These are phyloP conservation scores for Proctacanthus coquilletti DNA, from an alignment of 1,140 invertebrate genomes.

Conservation along the genomic window DNA sequence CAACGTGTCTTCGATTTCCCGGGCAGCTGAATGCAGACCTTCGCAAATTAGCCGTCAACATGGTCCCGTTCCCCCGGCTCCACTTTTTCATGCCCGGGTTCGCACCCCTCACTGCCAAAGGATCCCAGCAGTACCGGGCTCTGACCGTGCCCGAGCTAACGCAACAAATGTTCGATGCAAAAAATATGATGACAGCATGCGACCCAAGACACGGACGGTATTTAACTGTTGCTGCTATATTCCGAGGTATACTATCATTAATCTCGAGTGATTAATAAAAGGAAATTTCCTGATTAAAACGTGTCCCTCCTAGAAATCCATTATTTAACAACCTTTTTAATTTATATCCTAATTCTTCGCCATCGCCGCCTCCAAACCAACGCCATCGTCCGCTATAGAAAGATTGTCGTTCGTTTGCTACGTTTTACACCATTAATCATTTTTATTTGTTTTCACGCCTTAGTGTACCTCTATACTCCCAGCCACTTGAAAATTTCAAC, in stretches of 20 bases:
- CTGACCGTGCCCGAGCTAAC: constrained; percentile 79
- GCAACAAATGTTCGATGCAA: constrained; percentile 80
- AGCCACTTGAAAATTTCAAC: too few species aligned
- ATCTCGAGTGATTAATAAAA: constrained; percentile 8
- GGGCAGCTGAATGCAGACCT: constrained; percentile 81
- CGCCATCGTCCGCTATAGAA: too few species aligned
- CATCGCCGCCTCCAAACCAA: too few species aligned
- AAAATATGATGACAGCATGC: constrained; percentile 96
- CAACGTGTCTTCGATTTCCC: constrained; percentile 68
- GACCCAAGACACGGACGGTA: constrained; percentile 86
- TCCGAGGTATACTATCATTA: constrained; percentile 49
- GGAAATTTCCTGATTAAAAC: constrained; percentile 2
- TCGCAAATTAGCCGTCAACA: constrained; percentile 90
- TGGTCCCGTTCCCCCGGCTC: constrained; percentile 92
- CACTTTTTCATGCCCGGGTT: constrained; percentile 97
- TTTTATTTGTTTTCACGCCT: too few species aligned
- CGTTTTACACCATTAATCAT: too few species aligned
- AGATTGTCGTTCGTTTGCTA: too few species aligned
- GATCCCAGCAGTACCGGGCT: constrained; percentile 69
- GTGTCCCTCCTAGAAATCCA: too few species aligned
- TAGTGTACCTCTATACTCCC: too few species aligned
- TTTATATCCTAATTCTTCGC: too few species aligned
- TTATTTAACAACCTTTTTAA: constrained; percentile 2
- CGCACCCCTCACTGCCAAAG: constrained; percentile 79
- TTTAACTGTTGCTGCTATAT: constrained; percentile 86